Conservation (phyloP, 2,797 vertebrate species). For the Sorex maritimensis region DNA sequence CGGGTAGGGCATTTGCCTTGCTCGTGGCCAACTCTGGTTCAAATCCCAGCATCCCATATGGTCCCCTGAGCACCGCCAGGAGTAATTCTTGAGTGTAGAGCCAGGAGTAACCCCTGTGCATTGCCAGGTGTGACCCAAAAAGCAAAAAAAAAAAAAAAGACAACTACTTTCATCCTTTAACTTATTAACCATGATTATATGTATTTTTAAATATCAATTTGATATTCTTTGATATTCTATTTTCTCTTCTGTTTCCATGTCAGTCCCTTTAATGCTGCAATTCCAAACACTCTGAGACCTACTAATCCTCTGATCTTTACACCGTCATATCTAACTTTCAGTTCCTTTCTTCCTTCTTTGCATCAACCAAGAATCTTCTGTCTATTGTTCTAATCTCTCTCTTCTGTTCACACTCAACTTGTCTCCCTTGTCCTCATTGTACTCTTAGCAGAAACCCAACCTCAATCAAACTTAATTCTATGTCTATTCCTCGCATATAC, state of each 20-base stretch:
- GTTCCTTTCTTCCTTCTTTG: background rate
- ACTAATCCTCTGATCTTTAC: background rate
- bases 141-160: too few species aligned
- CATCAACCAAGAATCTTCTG: background rate
- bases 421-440: background rate
- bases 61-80: too few species aligned
- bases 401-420: background rate
- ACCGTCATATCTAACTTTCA: background rate
- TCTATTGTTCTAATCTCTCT: background rate
- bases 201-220: background rate
- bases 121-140: too few species aligned
- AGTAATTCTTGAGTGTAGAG: too few species aligned
- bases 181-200: background rate
- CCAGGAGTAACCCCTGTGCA: too few species aligned
- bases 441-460: background rate
- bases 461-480: background rate
- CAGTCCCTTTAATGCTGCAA: background rate
- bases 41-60: too few species aligned
- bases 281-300: background rate
- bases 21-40: too few species aligned
- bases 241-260: background rate
- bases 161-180: background rate
- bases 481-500: too few species aligned
- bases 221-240: background rate
- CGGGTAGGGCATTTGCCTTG: too few species aligned